Evolutionary conservation across 1,140 invertebrate genomes (phyloP).

Genomic region (Nasonia longicornis): DNA sequence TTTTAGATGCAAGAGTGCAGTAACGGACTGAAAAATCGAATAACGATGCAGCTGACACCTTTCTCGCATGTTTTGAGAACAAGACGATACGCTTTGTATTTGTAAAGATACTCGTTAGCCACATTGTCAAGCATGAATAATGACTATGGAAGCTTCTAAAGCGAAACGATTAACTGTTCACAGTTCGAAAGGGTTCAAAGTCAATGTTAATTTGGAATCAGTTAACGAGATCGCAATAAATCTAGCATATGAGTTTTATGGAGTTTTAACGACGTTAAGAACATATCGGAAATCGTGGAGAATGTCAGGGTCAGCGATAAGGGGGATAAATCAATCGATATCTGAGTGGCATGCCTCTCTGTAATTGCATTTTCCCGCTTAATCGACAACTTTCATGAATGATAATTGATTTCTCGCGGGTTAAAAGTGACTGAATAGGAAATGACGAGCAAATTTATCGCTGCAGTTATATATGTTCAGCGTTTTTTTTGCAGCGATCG

Average conservation of each 20-base stretch:
- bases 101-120: not conserved
- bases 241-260: not conserved
- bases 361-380: slow-evolving; percentile 27
- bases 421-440: not conserved
- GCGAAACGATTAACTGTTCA: not conserved
- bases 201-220: no score
- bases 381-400: slow-evolving; percentile 13
- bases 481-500: no score
- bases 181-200: no score
- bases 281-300: not conserved
- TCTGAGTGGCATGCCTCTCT: not conserved
- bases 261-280: not conserved
- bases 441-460: not conserved
- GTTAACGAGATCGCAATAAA: not conserved
- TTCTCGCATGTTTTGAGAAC: not conserved
- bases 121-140: not conserved
- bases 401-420: slow-evolving; percentile 8
- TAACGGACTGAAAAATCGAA: no score
- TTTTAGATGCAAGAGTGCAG: not conserved
- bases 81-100: no score
- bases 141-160: not conserved
- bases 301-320: slow-evolving; percentile 35
- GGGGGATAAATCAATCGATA: not conserved
- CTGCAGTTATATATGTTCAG: no score
- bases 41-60: not conserved